phyloP scores from a whole-genome alignment of 2,113 vertebrate species.

The Chloropsis hardwickii region DNA sequence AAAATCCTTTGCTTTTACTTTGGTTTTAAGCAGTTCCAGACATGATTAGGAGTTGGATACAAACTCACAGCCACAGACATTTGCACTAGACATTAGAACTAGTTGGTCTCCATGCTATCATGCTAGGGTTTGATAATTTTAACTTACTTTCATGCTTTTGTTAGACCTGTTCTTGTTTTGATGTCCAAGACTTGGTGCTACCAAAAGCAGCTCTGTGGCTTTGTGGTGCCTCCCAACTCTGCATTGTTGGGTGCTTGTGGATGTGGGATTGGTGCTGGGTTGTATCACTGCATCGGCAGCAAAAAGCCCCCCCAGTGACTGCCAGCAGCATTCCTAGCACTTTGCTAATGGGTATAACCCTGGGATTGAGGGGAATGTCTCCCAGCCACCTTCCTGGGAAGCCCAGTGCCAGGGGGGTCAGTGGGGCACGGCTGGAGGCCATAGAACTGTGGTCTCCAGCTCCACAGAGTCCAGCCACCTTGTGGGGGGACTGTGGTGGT shows the following conservation, averaged over 20 bases:
- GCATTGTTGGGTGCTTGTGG: background rate
- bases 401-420: background rate
- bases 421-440: rapidly evolving
- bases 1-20: background rate
- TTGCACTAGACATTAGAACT: background rate
- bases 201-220: background rate
- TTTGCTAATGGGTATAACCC: too few species aligned
- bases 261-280: background rate
- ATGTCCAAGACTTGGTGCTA: background rate
- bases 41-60: background rate
- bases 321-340: background rate
- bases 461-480: background rate
- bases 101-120: background rate
- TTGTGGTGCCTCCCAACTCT: background rate
- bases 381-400: background rate
- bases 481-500: background rate
- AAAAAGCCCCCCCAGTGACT: rapidly evolving
- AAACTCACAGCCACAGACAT: background rate
- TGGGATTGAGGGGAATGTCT: background rate
- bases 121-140: background rate
- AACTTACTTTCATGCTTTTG: background rate
- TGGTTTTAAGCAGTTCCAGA: background rate
- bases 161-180: background rate
- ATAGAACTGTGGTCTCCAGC: background rate
- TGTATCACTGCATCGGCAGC: background rate